Base-by-base conservation (phyloP, 2,888 invertebrate genomes). In the Microchrysa polita region DNA sequence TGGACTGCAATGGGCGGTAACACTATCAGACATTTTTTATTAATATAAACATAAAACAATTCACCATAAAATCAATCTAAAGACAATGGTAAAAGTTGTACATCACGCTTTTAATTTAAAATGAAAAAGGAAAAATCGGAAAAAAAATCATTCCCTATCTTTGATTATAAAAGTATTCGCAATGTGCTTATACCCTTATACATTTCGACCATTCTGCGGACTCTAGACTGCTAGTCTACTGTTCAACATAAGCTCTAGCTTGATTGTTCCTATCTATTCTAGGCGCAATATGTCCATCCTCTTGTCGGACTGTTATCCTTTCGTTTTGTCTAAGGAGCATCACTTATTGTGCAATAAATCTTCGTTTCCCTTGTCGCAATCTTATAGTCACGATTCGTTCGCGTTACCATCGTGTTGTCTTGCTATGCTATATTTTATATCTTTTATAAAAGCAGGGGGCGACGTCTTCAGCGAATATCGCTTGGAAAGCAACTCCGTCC, bases 271-370 rank as follows among this genome's bases (percentile, higher is more conserved):
- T 20, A 23, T 14, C 16, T 57, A 18, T 7, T 55, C 57, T 69
- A 69, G 69, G 69, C 69, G 40, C 57, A 69, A 69, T 69, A 69
- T 57, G 69, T 69, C 69, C 69, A 55, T 40, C 57, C 69, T 55
- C 55, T 27, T 27, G 20, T 40, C 27, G 23, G 55, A 57, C 57
- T 55, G 57, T 57, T 69, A 69, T 69, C 69, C 69, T 69, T 69
- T 69, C 69, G 69, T 18, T 69, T 69, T 69, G 69, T 69, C 69
- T 69, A 69, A 69, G 57, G 23, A 69, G 57, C 69, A 69, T 69
- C 69, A 57, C 55, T 69, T 69, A 69, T 69, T 69, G 69, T 69
- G 69, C 57, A 69, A 69, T 69, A 69, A 69, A 69, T 69, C 69
- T 69, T 67, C 40, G 69, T 69, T 69, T 40, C 69, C 34, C 55